Evolutionary conservation across 2,797 vertebrate species (phyloP).

Genomic region (Heliangelus exortis): DNA sequence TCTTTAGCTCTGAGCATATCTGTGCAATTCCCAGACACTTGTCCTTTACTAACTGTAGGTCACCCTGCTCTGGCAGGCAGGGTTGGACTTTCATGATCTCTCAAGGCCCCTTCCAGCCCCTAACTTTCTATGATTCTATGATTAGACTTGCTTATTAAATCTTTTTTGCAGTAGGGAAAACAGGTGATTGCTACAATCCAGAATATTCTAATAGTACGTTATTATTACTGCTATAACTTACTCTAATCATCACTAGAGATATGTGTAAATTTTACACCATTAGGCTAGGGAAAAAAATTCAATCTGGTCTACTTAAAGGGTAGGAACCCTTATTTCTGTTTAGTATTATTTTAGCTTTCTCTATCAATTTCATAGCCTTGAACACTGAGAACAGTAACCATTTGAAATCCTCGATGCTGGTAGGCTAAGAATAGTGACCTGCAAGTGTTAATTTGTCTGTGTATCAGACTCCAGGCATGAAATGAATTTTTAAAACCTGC

Average conservation of each 20-base stretch:
- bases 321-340: not conserved
- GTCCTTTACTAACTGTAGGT: too few species aligned
- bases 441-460: not conserved
- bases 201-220: not conserved
- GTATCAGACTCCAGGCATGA: not conserved
- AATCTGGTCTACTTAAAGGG: not conserved
- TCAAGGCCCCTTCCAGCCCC: too few species aligned
- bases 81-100: too few species aligned
- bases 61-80: too few species aligned
- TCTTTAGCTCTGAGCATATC: not conserved
- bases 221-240: not conserved
- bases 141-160: not conserved
- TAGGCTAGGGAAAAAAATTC: not conserved
- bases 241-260: not conserved
- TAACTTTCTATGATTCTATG: too few species aligned
- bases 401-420: not conserved
- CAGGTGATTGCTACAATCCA: not conserved
- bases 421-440: not conserved
- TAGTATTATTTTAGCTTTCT: not conserved
- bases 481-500: slow-evolving; percentile 1
- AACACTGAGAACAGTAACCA: not conserved
- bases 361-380: not conserved
- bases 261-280: not conserved
- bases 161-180: not conserved
- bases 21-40: too few species aligned